A percentile compares a stretch with the other conserved stretches of the same genome.
Evolutionary conservation across 2,113 vertebrate genomes (phyloP).

Genomic region (Orientallactaga bullata): DNA sequence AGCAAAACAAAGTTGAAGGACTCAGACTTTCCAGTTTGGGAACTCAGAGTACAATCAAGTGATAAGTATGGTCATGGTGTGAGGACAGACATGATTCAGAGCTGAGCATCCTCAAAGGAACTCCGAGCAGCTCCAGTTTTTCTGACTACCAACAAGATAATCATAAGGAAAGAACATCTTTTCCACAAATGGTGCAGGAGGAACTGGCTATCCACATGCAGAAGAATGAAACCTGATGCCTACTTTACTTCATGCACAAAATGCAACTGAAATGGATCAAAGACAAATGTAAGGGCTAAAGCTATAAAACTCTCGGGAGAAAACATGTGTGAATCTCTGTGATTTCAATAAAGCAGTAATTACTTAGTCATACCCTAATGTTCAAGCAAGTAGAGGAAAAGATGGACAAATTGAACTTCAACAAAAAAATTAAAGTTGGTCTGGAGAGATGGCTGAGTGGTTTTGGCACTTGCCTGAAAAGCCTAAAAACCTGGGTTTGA

Average conservation of each 20-base stretch:
- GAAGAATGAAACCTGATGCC: background rate
- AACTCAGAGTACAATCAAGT: background rate
- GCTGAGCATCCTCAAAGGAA: background rate
- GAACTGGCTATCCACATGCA: background rate
- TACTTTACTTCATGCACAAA: conserved; percentile 4
- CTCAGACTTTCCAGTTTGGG: background rate
- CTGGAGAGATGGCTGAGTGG: too few relatives aligned
- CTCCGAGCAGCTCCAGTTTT: background rate
- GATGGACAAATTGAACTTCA: background rate
- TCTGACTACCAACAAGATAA: background rate
- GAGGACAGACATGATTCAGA: background rate
- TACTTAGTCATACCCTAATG: background rate
- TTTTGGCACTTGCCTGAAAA: too few relatives aligned
- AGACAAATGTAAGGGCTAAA: background rate
- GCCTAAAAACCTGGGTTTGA: too few relatives aligned
- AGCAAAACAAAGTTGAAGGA: background rate
- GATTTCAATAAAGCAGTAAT: conserved; percentile 9
- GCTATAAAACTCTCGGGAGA: background rate
- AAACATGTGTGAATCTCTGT: background rate
- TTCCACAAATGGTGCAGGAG: background rate
- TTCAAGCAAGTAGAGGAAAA: conserved; percentile 12
- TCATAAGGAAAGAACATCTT: background rate
- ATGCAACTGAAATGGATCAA: conserved; percentile 28
- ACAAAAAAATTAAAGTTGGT: background rate
- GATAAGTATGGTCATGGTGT: background rate